Evolutionary conservation across 2,797 vertebrate species (phyloP).

Genomic region (Trichosurus vulpecula): DNA sequence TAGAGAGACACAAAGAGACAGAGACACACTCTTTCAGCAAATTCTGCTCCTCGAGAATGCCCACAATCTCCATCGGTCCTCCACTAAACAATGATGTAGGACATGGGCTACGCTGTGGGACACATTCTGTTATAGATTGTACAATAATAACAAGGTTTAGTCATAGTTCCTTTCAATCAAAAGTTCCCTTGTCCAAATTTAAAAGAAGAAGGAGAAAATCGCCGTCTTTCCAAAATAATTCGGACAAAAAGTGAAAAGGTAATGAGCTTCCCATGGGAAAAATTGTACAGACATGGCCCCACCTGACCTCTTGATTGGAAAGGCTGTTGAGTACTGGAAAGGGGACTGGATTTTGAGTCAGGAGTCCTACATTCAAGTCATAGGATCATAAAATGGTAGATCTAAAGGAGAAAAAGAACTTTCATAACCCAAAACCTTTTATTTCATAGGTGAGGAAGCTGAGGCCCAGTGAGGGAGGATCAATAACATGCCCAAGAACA

Average conservation of each 20-base stretch:
- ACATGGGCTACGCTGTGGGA: background rate
- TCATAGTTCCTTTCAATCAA: background rate
- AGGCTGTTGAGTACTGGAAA: background rate
- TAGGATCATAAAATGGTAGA: background rate
- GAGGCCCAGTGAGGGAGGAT: background rate
- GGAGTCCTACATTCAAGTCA: background rate
- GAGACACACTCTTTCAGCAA: background rate
- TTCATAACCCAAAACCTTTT: background rate
- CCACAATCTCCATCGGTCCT: background rate
- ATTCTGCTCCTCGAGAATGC: constrained; percentile 11
- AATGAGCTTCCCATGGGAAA: background rate
- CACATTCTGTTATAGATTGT: background rate
- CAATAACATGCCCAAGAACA: background rate
- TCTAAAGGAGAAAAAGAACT: background rate
- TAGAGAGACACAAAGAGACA: background rate
- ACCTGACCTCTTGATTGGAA: background rate
- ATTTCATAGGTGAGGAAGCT: background rate
- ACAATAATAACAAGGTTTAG: background rate
- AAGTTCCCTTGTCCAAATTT: background rate
- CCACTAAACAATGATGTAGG: background rate
- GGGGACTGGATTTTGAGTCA: background rate
- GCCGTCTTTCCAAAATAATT: background rate
- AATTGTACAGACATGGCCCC: background rate
- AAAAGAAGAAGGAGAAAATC: background rate
- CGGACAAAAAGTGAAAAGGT: background rate